Conservation (phyloP, 1,140 invertebrate genomes). For the Lordiphosa stackelbergi region DNA sequence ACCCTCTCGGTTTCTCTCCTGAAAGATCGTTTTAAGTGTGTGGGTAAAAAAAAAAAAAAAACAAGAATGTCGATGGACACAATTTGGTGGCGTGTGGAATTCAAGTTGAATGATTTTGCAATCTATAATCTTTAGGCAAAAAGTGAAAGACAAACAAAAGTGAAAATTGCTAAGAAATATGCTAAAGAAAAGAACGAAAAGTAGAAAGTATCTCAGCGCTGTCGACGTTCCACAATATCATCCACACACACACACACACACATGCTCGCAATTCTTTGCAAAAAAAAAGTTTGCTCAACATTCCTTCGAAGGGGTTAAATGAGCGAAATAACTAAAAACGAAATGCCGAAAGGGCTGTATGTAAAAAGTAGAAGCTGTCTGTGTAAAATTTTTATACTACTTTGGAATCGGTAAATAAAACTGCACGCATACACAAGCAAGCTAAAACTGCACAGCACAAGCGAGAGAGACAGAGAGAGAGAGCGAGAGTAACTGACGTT, state of each 20-base stretch:
- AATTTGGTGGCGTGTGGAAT: conserved; percentile 56
- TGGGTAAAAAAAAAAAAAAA: conserved; percentile 37
- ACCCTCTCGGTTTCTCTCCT: conserved; percentile 20
- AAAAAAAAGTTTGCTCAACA: conserved; percentile 48
- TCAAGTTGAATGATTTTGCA: conserved; percentile 23
- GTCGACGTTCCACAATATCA: conserved; percentile 68
- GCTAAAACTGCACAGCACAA: conserved; percentile 15
- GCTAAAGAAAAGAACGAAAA: conserved; percentile 24
- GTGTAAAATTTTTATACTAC: conserved; percentile 55
- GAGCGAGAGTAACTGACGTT: conserved; percentile 3
- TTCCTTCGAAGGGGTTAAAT: conserved; percentile 71
- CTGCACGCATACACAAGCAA: conserved; percentile 41
- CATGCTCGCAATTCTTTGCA: conserved; percentile 33
- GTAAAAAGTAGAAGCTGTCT: conserved; percentile 52
- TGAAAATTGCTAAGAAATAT: conserved; percentile 46
- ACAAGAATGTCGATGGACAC: conserved; percentile 21
- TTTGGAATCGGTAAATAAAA: conserved; percentile 52
- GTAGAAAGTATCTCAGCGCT: conserved; percentile 20
- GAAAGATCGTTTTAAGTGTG: conserved; percentile 49
- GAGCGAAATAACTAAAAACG: conserved; percentile 50
- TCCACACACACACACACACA: conserved; percentile 39
- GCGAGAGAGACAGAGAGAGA: conserved; percentile 10
- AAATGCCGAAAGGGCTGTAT: conserved; percentile 39
- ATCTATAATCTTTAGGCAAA: conserved; percentile 19
- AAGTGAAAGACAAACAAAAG: conserved; percentile 43